Conservation (phyloP, 2,888 invertebrate genomes). For the Halocaridina rubra region DNA sequence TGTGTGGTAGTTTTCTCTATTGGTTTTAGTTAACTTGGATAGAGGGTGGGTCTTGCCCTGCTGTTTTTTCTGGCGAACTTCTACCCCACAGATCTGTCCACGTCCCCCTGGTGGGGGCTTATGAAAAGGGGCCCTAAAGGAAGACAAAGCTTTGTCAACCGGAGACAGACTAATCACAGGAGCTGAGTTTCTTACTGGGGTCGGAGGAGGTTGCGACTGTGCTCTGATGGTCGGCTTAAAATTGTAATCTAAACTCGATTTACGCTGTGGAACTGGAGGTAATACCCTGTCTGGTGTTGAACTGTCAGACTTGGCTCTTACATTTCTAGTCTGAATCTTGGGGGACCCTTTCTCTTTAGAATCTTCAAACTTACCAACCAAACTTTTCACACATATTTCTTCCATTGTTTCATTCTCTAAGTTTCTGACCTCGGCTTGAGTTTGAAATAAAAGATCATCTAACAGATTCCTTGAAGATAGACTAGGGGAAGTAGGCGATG, state of each 20-base stretch:
- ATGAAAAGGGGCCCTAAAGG: constrained; percentile 3
- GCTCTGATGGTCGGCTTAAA: constrained; percentile 49
- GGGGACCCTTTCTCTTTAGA: constrained; percentile 28
- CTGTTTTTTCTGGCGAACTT: constrained; percentile 58
- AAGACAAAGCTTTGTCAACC: constrained; percentile 16
- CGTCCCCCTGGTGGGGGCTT: constrained; percentile 36
- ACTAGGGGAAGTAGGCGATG: constrained; percentile 44
- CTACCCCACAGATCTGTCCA: constrained; percentile 35
- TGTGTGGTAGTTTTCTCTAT: constrained; percentile 47
- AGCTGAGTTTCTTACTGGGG: constrained; percentile 9
- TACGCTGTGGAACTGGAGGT: constrained; percentile 67
- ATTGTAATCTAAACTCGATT: constrained; percentile 67
- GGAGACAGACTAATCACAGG: neutral
- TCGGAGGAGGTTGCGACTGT: constrained; percentile 53
- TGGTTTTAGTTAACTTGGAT: constrained; percentile 39
- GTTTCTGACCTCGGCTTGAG: constrained; percentile 28
- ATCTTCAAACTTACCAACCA: constrained; percentile 61
- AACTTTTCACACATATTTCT: constrained; percentile 61
- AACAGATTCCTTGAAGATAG: constrained; percentile 28
- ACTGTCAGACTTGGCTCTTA: constrained; percentile 54
- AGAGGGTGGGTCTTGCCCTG: constrained; percentile 62
- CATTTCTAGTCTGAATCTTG: constrained; percentile 37
- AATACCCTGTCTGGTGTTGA: constrained; percentile 66
- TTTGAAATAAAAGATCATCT: constrained; percentile 38
- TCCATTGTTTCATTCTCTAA: constrained; percentile 36